phyloP scores from a whole-genome alignment of 2,797 vertebrate species.

The Zonotrichia albicollis region DNA sequence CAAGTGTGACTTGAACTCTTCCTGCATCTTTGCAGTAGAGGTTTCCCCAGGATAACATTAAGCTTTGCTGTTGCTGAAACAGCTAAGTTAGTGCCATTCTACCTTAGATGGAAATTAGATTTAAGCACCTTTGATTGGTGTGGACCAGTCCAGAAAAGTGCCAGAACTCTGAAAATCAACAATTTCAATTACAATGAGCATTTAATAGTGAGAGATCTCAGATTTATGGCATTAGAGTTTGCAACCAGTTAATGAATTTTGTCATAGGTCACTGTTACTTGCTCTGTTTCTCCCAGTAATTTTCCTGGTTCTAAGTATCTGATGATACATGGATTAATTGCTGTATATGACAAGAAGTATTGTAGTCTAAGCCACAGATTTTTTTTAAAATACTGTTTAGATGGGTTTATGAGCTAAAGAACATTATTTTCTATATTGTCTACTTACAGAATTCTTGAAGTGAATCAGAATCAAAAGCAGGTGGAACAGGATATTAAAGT shows the following conservation, averaged over 20 bases:
- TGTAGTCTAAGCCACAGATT: not conserved
- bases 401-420: not conserved
- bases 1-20: not conserved
- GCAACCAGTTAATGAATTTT: not conserved
- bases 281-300: not conserved
- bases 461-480: conserved; percentile 94
- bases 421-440: not conserved
- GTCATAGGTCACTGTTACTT: not conserved
- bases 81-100: not conserved
- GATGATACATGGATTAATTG: not conserved
- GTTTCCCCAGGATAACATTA: not conserved
- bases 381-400: not conserved
- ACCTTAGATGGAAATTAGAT: not conserved
- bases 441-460: conserved; percentile 89
- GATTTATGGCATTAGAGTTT: not conserved
- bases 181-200: not conserved
- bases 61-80: not conserved
- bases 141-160: not conserved
- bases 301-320: not conserved
- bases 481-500: conserved; percentile 98
- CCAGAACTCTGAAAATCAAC: accelerated
- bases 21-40: not conserved
- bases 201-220: not conserved
- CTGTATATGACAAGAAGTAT: not conserved
- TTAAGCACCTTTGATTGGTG: not conserved